Base-by-base conservation (phyloP, 2,797 vertebrate species). In the Emys orbicularis region DNA sequence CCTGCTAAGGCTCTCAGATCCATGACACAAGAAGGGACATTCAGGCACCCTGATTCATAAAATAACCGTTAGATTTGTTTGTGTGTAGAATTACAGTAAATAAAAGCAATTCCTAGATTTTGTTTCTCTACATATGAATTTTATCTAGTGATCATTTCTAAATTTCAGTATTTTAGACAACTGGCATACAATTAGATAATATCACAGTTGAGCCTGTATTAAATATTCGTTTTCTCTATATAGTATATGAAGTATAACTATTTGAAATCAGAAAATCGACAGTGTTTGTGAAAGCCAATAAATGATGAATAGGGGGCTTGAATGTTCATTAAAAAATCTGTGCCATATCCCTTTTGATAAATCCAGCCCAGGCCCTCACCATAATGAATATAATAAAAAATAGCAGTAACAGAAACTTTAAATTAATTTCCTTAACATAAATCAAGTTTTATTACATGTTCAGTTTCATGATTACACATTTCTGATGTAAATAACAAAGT, bases 401-500 rank as follows among this genome's bases (percentile, higher is more conserved):
- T 37, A 77, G 80, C 80, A 77, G n/a, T 72, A 79, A 44, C 52
- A 90, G 59, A 79, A 79, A 81, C 47, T 86, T 90, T 74, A 88
- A 82, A 92, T 84, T 84, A 74, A 88, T 92, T 88, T 88, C 76
- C 81, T 88, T 92, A 74, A 54, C 65, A 88, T 92, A 92, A 92
- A 89, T 90, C 84, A 93, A 79, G 76, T 59, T 90, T 90, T 93
- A 87, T 87, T 87, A 59, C 31, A 89, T 82, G 52, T 76, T 86
- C 54, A 41, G 57, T 65, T 90, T 83, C 74, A 83, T 90, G 44
- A 83, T 93, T 90, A 93, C n/a, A 56, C 23, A 79, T 83, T 86
- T 83, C 84, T 87, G 72, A 79, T 90, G 80, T 93, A 93, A 90
- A 86, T 92, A 87, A 87, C 29, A 93, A 79, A 65, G 61, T 27